Conservation (phyloP, 2,888 invertebrate genomes). For the Ischnura elegans region DNA sequence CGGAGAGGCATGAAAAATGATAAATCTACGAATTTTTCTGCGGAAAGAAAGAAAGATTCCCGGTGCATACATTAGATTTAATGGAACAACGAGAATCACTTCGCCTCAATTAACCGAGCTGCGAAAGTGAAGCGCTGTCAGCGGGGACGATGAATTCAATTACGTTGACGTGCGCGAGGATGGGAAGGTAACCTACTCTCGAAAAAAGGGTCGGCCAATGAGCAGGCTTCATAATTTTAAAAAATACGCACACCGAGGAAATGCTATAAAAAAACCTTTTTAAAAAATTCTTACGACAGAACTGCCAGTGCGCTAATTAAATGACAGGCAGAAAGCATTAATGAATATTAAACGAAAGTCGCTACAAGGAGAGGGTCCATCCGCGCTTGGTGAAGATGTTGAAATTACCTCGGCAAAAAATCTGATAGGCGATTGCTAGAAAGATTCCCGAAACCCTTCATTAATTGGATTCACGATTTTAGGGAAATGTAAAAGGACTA, state of each 20-base stretch:
- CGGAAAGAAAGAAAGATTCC: not conserved
- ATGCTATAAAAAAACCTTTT: not conserved
- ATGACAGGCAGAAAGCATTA: not conserved
- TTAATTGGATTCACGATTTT: too few relatives aligned
- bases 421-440: too few relatives aligned
- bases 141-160: not conserved
- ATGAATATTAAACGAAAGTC: not conserved
- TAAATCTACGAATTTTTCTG: not conserved
- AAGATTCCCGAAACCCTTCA: too few relatives aligned
- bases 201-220: not conserved
- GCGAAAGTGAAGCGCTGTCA: conserved; percentile 20
- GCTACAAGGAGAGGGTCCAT: not conserved
- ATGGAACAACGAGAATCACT: conserved; percentile 35
- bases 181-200: not conserved
- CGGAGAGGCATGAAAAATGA: conserved; percentile 3
- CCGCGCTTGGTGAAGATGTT: not conserved
- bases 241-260: not conserved
- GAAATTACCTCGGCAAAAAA: not conserved
- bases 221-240: not conserved
- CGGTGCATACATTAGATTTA: conserved; percentile 13
- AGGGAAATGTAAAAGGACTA: too few relatives aligned
- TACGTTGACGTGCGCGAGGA: not conserved
- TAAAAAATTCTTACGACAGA: not conserved
- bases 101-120: conserved; percentile 12
- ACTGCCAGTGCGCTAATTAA: not conserved